Evolutionary conservation across 2,888 invertebrate species (phyloP).

Genomic region (Spilosoma lubricipeda): DNA sequence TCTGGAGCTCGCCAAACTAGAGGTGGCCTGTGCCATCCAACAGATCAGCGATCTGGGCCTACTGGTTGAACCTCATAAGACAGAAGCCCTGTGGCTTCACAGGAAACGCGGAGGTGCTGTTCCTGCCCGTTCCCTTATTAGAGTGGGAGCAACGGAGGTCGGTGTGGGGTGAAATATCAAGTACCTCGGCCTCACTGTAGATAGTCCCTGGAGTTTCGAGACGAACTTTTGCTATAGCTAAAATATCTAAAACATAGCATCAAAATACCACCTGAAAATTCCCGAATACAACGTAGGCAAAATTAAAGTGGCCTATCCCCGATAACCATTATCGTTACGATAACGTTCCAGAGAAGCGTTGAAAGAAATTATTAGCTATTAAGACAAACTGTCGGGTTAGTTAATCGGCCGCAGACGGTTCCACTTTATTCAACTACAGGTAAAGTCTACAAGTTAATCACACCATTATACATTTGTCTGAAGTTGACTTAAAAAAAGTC

Average conservation of each 20-base stretch:
- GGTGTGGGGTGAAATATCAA: no score
- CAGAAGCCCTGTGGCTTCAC: no score
- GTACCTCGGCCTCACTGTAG: no score
- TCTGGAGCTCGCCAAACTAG: no score
- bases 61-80: no score
- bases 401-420: conserved; percentile 33
- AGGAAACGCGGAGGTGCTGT: no score
- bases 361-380: conserved; percentile 46
- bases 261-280: conserved; percentile 14
- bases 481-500: conserved; percentile 9
- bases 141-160: no score
- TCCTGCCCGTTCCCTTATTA: no score
- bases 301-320: conserved; percentile 27
- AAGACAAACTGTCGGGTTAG: conserved; percentile 39
- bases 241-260: neutral
- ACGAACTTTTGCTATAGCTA: no score
- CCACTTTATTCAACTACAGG: conserved; percentile 15
- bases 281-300: conserved; percentile 20
- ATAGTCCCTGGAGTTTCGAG: no score
- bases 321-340: conserved; percentile 40
- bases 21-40: no score
- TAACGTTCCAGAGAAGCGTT: conserved; percentile 36
- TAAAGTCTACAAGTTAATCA: conserved; percentile 11
- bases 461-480: conserved; percentile 2
- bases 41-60: no score